A percentile compares a stretch with the other conserved stretches of the same genome.
phyloP scores from a whole-genome alignment of 2,797 vertebrate genomes.

The Kryptopterus vitreolus region DNA sequence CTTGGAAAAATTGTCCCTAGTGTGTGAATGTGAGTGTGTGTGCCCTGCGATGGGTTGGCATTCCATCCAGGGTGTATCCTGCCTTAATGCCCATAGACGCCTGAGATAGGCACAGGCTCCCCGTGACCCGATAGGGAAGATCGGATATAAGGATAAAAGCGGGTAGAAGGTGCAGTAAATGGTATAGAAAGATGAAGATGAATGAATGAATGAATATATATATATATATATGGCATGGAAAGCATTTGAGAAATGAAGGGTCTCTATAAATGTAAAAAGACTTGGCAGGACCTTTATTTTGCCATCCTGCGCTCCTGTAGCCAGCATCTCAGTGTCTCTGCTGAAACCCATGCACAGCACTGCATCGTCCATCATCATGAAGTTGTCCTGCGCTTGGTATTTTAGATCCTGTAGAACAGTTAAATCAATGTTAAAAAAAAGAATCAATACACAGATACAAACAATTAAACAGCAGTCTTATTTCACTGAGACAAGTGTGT shows the following conservation, averaged over 20 bases:
- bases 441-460: not conserved
- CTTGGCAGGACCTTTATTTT: constrained; percentile 86
- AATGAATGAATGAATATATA: too few species aligned
- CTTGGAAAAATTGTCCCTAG: too few species aligned
- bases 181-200: too few species aligned
- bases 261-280: not conserved
- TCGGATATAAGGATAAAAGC: too few species aligned
- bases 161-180: too few species aligned
- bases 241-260: too few species aligned
- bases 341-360: constrained; percentile 98
- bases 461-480: not conserved
- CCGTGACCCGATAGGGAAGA: too few species aligned
- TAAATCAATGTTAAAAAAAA: not conserved
- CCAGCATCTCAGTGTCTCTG: constrained; percentile 95
- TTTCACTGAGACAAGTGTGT: not conserved
- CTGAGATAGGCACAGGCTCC: too few species aligned
- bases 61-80: too few species aligned
- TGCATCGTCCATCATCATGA: constrained; percentile 99
- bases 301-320: constrained; percentile 93
- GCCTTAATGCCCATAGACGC: too few species aligned
- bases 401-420: constrained; percentile 84
- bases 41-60: too few species aligned
- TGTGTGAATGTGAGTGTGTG: too few species aligned
- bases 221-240: not conserved
- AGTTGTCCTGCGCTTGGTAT: constrained; percentile 97